A percentile compares a stretch with the other conserved stretches of the same genome.
Evolutionary conservation across 2,888 invertebrate genomes (phyloP).

Genomic region (Nineta flava): DNA sequence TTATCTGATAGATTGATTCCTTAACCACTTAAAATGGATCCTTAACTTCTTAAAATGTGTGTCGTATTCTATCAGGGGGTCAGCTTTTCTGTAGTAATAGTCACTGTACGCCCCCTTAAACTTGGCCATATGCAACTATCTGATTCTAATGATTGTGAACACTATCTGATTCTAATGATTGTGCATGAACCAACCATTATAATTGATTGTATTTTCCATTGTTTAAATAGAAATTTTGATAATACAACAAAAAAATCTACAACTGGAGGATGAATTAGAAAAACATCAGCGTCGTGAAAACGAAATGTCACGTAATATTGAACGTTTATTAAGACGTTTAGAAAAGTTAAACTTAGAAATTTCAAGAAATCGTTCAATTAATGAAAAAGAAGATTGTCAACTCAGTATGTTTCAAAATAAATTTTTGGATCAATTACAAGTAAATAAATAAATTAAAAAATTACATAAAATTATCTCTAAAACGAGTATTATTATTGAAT

Average conservation of each 20-base stretch:
- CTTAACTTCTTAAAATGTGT: too few relatives aligned
- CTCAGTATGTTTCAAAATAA: background rate
- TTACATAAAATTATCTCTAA: background rate
- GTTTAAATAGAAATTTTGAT: constrained; percentile 32
- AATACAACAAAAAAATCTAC: constrained; percentile 58
- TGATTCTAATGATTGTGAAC: too few relatives aligned
- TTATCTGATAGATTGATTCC: too few relatives aligned
- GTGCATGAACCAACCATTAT: too few relatives aligned
- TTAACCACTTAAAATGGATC: too few relatives aligned
- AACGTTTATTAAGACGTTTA: constrained; percentile 41
- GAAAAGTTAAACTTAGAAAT: constrained; percentile 31
- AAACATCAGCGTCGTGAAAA: constrained; percentile 35
- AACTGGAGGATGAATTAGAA: constrained; percentile 48
- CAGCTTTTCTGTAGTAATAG: too few relatives aligned
- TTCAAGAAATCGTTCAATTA: background rate
- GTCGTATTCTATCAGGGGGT: too few relatives aligned
- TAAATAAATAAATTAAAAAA: constrained; percentile 1
- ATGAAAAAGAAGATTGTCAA: constrained; percentile 2
- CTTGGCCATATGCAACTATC: too few relatives aligned
- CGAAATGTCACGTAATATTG: constrained; percentile 40
- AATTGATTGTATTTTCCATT: background rate
- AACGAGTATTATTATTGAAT: background rate
- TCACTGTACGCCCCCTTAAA: too few relatives aligned
- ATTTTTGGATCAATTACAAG: constrained; percentile 4
- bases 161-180: too few relatives aligned